Base-by-base conservation (phyloP, 2,888 invertebrate genomes). In the Prenolepis imparis region DNA sequence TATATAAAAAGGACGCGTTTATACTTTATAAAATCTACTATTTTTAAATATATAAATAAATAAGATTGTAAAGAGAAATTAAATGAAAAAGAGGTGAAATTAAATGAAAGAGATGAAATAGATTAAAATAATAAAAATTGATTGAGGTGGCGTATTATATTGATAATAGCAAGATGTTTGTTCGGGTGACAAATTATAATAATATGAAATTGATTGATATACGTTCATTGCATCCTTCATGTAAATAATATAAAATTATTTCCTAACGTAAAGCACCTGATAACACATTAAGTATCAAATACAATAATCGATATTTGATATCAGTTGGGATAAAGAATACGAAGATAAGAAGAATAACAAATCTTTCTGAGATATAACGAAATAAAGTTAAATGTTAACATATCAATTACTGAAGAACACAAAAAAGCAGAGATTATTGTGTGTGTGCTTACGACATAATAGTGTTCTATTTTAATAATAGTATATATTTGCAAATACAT, bases 211-310 rank as follows among this genome's bases (percentile, higher is more conserved):
- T 41, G 64, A 64, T 41, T 66, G 9, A 66, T 41, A 1, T 41
- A 41, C 41, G 9, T 66, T 41, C 41, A 24, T 64, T 41, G 21
- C 21, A 66, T 64, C 0, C 12, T 64, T 21, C 11, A 21, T 15
- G 8, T 39, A 41, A 64, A 64, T 36, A 39, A 48, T 5, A 5
- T 15, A 15, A 39, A 41, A 24, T 66, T 3, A 66, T 67, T 2
- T 67, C 0, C 24, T 9, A 48, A 21, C 12, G 12, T 28, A 6
- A 67, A 68, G 28, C 18, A 44, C n/a, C n/a, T 44, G 41, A 64
- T 39, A 66, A 41, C 0, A 66, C 24, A 18, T 68, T 68, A 48
- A 68, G 32, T 68, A 68, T 32, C 3, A 68, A 68, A 52, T 64
- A 64, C 6, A 39, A 39, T 48, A 48, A 48, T 68, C 28, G n/a